A percentile compares a stretch with the other conserved stretches of the same genome.
phyloP scores from a whole-genome alignment of 2,888 invertebrate species.

The Zygaena filipendulae region DNA sequence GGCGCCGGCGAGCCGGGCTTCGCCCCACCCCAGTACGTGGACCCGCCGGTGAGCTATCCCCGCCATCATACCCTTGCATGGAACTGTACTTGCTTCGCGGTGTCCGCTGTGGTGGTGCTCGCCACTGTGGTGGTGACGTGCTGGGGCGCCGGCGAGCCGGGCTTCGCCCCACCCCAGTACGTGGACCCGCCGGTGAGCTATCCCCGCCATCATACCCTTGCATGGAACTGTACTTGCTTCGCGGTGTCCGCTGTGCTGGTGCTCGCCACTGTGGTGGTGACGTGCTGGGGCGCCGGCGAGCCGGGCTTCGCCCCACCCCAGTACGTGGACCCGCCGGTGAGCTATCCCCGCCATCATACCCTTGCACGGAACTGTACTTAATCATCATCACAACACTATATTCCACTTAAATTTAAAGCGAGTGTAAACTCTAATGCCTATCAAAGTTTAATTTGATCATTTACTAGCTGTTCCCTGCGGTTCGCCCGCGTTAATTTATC shows the following conservation, averaged over 20 bases:
- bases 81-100: slow-evolving; percentile 56
- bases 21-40: slow-evolving; percentile 25
- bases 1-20: slow-evolving; percentile 31
- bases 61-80: too few species aligned
- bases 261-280: slow-evolving; percentile 49
- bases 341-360: too few species aligned
- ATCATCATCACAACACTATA: too few species aligned
- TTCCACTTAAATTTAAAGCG: too few species aligned
- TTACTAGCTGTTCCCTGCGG: too few species aligned
- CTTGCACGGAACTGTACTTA: too few species aligned
- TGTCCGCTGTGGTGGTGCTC: slow-evolving; percentile 48
- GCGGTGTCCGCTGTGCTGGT: slow-evolving; percentile 52
- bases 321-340: slow-evolving; percentile 27
- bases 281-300: slow-evolving; percentile 40
- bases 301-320: slow-evolving; percentile 28
- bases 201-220: too few species aligned
- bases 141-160: slow-evolving; percentile 37
- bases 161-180: slow-evolving; percentile 28
- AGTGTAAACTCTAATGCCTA: too few species aligned
- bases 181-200: slow-evolving; percentile 27
- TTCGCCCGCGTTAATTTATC: too few species aligned
- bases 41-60: slow-evolving; percentile 29
- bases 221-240: too few species aligned
- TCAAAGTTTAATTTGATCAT: too few species aligned
- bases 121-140: slow-evolving; percentile 51